Evolutionary conservation across 1,140 invertebrate genomes (phyloP).

Genomic region (Drosophila lacteicornis): DNA sequence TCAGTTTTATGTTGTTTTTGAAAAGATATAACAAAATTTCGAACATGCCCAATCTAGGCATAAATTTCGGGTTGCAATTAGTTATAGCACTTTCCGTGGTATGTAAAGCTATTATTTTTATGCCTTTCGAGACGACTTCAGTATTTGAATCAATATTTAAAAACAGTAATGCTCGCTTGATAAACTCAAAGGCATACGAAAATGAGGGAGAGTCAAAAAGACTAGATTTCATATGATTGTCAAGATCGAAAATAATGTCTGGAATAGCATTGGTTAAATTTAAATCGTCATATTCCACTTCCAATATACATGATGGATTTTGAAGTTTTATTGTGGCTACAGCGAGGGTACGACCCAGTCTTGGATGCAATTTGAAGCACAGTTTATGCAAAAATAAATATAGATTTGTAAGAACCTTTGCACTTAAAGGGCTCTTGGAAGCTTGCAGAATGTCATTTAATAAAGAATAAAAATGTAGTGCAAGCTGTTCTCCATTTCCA

Average conservation of each 20-base stretch:
- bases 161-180: slow-evolving; percentile 88
- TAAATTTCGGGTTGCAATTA: slow-evolving; percentile 88
- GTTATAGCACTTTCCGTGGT: slow-evolving; percentile 85
- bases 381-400: slow-evolving; percentile 86
- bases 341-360: slow-evolving; percentile 85
- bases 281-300: slow-evolving; percentile 91
- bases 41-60: slow-evolving; percentile 93
- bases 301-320: slow-evolving; percentile 92
- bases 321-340: slow-evolving; percentile 89
- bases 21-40: slow-evolving; percentile 92
- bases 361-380: slow-evolving; percentile 48
- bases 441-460: slow-evolving; percentile 88
- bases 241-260: slow-evolving; percentile 16
- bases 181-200: slow-evolving; percentile 92
- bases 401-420: slow-evolving; percentile 87
- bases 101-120: slow-evolving; percentile 89
- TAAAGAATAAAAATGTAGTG: slow-evolving; percentile 88
- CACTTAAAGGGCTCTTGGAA: slow-evolving; percentile 89
- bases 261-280: slow-evolving; percentile 68
- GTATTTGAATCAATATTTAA: slow-evolving; percentile 86
- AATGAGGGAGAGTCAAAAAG: slow-evolving; percentile 88
- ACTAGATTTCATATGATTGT: slow-evolving; percentile 43
- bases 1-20: slow-evolving; percentile 89
- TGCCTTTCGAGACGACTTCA: slow-evolving; percentile 87
- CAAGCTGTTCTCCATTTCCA: slow-evolving; percentile 88